phyloP scores from a whole-genome alignment of 2,113 vertebrate species.

The Alectura lathami region DNA sequence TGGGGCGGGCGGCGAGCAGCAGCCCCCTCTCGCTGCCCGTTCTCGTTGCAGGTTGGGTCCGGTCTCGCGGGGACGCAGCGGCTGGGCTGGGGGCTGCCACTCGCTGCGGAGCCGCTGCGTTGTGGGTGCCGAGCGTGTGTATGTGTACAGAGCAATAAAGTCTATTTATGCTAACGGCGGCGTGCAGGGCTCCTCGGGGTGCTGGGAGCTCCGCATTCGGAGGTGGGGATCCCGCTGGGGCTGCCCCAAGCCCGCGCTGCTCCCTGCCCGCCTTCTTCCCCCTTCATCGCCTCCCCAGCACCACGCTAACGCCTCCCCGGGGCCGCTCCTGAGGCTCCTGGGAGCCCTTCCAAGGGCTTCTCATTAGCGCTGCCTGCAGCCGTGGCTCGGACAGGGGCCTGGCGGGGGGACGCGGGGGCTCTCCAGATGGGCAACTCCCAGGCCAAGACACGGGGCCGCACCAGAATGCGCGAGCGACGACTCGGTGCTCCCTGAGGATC shows the following conservation, averaged over 20 bases:
- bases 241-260: neutral
- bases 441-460: neutral
- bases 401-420: neutral
- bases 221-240: neutral
- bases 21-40: neutral
- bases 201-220: neutral
- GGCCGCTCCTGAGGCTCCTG: accelerated
- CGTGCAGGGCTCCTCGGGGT: neutral
- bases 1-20: neutral
- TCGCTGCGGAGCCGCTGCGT: accelerated
- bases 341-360: neutral
- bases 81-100: neutral
- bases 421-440: accelerated
- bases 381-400: neutral
- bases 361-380: neutral
- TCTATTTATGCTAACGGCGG: constrained; percentile 67
- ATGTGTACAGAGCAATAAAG: constrained; percentile 67
- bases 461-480: neutral
- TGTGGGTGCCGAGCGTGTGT: neutral
- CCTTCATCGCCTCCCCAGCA: accelerated
- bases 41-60: neutral
- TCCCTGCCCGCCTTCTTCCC: neutral
- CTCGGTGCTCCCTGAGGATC: accelerated
- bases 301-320: neutral
- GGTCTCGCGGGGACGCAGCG: neutral